Base-by-base conservation (phyloP, 2,888 invertebrate genomes). In the Incurvaria masculella region DNA sequence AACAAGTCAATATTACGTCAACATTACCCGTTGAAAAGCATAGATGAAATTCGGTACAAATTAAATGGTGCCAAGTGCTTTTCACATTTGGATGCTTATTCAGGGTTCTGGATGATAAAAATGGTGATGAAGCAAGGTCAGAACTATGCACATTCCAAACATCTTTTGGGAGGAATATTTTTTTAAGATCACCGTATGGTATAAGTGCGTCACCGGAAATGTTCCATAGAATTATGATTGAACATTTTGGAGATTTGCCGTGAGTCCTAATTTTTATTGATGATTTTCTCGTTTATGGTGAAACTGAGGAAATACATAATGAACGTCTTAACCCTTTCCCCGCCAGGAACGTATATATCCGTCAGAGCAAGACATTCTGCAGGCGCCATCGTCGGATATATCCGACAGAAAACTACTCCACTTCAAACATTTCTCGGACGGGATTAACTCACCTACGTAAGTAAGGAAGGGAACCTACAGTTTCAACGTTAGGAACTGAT, bases 291-390 rank as follows among this genome's bases (percentile, higher is more conserved):
- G 23, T 23, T 10, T 23, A 23, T 23, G 23, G 23, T 6, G 23
- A 23, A 23, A 23, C 5, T 23, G 23, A 23, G 10, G 6, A 23
- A 10, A 23, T 6, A 6, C 23, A 23, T 23, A 23, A 23, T 23
- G 23, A 23, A 23, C 10, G 23, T 23, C 10, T 23, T 5, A 23
- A 23, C 5, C 5, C 5, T 23, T 5, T 23, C 10, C 23, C 6
- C 10, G 56, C 55, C 16, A 14, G 45, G 8, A 38, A 55, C 47
- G 47, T 50, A 14, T 47, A 48, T 10, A 4, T 56, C 4, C 53
- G 50, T 44, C 55, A 55, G 16, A 57, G 55, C 42, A 54, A 54
- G 42, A 47, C 48, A 6, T 56, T 52, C 16, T 54, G 42, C 21
- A 16, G n/a, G 2, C 43, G 55, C 33, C 46, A 50, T 45, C n/a